A percentile compares a stretch with the other conserved stretches of the same genome.
These are phyloP conservation scores for Operophtera brumata DNA, from an alignment of 2,888 invertebrate genomes.

Conservation along the genomic window DNA sequence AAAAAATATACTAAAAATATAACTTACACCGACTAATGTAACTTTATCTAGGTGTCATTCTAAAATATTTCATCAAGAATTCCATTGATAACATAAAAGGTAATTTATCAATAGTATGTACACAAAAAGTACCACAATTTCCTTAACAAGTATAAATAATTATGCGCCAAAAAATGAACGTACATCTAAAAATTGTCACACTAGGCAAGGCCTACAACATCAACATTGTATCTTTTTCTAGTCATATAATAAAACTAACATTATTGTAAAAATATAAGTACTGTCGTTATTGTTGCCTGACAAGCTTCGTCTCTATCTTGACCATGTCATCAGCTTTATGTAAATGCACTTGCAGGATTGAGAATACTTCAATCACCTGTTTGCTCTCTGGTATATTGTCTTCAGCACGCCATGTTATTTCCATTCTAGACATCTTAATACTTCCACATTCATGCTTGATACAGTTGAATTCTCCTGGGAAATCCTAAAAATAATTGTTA, in stretches of 20 bases:
- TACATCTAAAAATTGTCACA: constrained; percentile 13
- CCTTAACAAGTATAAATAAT: constrained; percentile 26
- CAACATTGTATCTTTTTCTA: constrained; percentile 1
- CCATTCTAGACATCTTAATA: constrained; percentile 66
- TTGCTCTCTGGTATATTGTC: constrained; percentile 45
- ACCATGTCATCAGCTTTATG: constrained; percentile 66
- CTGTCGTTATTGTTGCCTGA: constrained; percentile 47
- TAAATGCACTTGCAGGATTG: constrained; percentile 63
- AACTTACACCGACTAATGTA: constrained; percentile 22
- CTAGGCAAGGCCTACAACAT: constrained; percentile 5
- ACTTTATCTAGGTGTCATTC: constrained; percentile 16
- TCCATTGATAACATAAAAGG: constrained; percentile 9
- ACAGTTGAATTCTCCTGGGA: constrained; percentile 65
- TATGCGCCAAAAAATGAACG: constrained; percentile 21
- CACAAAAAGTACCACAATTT: constrained; percentile 26
- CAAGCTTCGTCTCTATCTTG: constrained; percentile 67
- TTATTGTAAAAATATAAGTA: constrained; percentile 2
- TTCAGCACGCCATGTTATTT: constrained; percentile 58
- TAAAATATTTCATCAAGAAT: constrained; percentile 15
- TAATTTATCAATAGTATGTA: constrained; percentile 20
- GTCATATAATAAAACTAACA: not conserved
- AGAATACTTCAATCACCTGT: constrained; percentile 70
- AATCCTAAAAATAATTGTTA: constrained; percentile 54
- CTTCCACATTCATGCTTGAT: constrained; percentile 65
- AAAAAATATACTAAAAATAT: constrained; percentile 23